Evolutionary conservation across 1,140 invertebrate species (phyloP).

Genomic region (Pristionchus pacificus): DNA sequence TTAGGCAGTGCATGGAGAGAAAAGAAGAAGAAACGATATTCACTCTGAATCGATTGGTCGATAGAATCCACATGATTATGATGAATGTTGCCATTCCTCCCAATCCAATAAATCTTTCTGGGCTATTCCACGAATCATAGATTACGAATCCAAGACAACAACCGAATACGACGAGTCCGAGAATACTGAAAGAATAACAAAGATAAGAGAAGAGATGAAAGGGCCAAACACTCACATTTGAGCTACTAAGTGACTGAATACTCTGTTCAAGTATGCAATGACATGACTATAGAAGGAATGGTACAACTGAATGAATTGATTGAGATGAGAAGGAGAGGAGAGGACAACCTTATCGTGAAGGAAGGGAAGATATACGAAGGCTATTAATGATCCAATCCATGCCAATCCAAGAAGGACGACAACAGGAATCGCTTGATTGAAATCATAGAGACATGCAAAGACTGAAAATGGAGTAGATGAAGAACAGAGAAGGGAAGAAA

Average conservation of each 20-base stretch:
- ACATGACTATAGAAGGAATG: not conserved
- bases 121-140: constrained; percentile 66
- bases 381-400: constrained; percentile 69
- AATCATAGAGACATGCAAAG: constrained; percentile 43
- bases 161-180: constrained; percentile 60
- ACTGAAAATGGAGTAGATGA: constrained; percentile 32
- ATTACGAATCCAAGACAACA: constrained; percentile 59
- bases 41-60: constrained; percentile 43
- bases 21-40: not conserved
- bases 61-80: constrained; percentile 55
- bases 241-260: not conserved
- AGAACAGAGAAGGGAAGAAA: not conserved
- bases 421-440: constrained; percentile 70
- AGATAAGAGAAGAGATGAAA: no score
- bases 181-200: constrained; percentile 33
- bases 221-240: not conserved
- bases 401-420: constrained; percentile 67
- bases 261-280: not conserved
- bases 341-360: not conserved
- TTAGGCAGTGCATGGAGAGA: not conserved
- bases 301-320: not conserved
- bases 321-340: not conserved
- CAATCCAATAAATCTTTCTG: constrained; percentile 62
- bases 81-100: constrained; percentile 56
- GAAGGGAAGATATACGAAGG: constrained; percentile 57